A percentile compares a stretch with the other conserved stretches of the same genome.
Conservation (phyloP, 2,797 vertebrate genomes). For the Liparis tanakae region DNA sequence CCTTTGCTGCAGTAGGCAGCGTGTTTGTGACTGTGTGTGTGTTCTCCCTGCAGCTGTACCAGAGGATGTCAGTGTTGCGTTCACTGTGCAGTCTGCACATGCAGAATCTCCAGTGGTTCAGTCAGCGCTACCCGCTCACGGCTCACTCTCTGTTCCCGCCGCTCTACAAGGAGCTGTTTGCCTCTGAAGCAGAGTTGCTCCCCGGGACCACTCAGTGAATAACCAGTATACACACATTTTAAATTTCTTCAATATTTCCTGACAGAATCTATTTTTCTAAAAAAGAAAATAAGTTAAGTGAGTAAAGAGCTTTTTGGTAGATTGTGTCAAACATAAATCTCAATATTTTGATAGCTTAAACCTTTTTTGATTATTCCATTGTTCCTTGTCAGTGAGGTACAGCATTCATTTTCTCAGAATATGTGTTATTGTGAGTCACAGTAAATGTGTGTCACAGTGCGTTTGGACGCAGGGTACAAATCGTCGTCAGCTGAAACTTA, state of each 20-base stretch:
- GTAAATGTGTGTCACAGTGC: conserved; percentile 9
- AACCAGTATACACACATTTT: conserved; percentile 17
- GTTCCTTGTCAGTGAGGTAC: conserved; percentile 21
- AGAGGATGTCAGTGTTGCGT: conserved; percentile 81
- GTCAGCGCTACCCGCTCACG: conserved; percentile 80
- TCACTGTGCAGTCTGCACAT: conserved; percentile 83
- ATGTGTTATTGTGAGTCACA: conserved; percentile 29
- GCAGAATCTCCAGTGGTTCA: conserved; percentile 85
- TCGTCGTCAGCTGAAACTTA: not conserved
- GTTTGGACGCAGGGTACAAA: conserved; percentile 16
- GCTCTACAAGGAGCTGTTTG: conserved; percentile 93
- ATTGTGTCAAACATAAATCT: conserved; percentile 42
- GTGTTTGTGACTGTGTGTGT: conserved; percentile 18
- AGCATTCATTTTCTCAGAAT: conserved; percentile 50
- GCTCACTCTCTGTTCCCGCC: conserved; percentile 87
- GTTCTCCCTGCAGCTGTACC: conserved; percentile 76
- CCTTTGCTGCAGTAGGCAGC: not conserved
- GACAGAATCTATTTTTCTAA: conserved; percentile 80
- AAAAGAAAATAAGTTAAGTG: conserved; percentile 43
- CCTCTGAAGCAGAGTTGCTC: conserved; percentile 83
- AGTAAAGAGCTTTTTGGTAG: conserved; percentile 54
- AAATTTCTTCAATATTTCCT: conserved; percentile 44
- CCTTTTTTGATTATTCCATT: conserved; percentile 50
- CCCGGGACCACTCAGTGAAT: conserved; percentile 63
- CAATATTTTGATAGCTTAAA: conserved; percentile 60